Percentiles rank a stretch among this genome's conserved stretches.
Conservation (phyloP, 2,113 vertebrate species). For the Corythornis cristatus region DNA sequence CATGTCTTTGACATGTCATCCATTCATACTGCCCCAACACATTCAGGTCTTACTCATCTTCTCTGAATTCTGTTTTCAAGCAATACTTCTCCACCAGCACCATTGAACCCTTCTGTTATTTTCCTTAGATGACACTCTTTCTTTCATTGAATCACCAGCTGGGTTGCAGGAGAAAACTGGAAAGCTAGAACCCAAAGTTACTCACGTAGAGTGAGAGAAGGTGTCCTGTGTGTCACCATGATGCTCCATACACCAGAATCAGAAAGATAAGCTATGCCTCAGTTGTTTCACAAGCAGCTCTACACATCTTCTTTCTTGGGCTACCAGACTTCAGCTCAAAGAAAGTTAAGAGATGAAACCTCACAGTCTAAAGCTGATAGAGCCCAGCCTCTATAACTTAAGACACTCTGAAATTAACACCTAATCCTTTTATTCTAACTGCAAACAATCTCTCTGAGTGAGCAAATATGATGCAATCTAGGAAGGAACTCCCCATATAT, state of each 20-base stretch:
- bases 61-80: conserved; percentile 36
- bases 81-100: not conserved
- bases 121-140: not conserved
- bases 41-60: not conserved
- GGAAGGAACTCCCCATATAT: conserved; percentile 70
- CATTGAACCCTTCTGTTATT: not conserved
- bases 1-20: not conserved
- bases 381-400: conserved; percentile 17
- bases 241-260: not conserved
- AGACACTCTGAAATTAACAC: conserved; percentile 10
- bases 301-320: not conserved
- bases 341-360: not conserved
- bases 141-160: not conserved
- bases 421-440: conserved; percentile 10
- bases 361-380: not conserved
- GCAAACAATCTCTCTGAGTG: not conserved
- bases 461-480: conserved; percentile 43
- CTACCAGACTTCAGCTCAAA: not conserved
- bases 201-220: not conserved
- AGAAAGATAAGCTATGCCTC: not conserved
- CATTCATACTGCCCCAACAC: conserved; percentile 28
- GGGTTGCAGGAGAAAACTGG: not conserved
- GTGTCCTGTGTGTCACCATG: not conserved
- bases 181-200: not conserved
- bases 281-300: not conserved